Evolutionary conservation across 2,113 vertebrate genomes (phyloP).

Genomic region (Tenebrosternarchus preto): DNA sequence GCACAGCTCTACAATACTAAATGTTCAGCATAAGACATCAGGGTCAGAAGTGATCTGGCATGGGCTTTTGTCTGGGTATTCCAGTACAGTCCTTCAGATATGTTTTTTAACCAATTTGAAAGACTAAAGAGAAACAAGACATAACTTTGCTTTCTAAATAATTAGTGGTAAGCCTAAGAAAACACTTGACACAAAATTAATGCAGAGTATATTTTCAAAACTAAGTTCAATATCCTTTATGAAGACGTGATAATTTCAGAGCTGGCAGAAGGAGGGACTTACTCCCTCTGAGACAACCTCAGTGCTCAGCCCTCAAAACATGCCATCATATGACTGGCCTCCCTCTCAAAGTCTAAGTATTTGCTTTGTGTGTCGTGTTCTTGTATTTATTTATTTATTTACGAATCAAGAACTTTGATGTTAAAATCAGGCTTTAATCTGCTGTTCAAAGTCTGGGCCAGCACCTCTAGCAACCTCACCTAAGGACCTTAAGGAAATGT

Average conservation of each 20-base stretch:
- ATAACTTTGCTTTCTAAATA: not conserved
- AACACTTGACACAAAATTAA: not conserved
- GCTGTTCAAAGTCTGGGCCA: conserved; percentile 70
- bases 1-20: not conserved
- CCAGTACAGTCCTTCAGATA: no score
- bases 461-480: conserved; percentile 64
- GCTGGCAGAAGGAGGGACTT: not conserved
- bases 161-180: not conserved
- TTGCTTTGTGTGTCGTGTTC: no score
- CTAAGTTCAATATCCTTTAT: not conserved
- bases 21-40: not conserved
- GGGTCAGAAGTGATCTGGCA: not conserved
- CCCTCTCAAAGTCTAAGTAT: conserved; percentile 3
- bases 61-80: no score
- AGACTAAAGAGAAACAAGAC: no score
- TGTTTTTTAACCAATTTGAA: no score
- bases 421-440: conserved; percentile 72
- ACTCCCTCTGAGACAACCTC: not conserved
- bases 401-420: conserved; percentile 52
- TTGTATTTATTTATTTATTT: no score
- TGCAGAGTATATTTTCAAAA: not conserved
- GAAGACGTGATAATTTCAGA: not conserved
- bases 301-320: not conserved
- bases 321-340: not conserved
- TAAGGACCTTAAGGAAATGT: conserved; percentile 69